These are phyloP conservation scores for Ganaspis brasiliensis DNA, from an alignment of 2,888 invertebrate species.

Conservation along the genomic window DNA sequence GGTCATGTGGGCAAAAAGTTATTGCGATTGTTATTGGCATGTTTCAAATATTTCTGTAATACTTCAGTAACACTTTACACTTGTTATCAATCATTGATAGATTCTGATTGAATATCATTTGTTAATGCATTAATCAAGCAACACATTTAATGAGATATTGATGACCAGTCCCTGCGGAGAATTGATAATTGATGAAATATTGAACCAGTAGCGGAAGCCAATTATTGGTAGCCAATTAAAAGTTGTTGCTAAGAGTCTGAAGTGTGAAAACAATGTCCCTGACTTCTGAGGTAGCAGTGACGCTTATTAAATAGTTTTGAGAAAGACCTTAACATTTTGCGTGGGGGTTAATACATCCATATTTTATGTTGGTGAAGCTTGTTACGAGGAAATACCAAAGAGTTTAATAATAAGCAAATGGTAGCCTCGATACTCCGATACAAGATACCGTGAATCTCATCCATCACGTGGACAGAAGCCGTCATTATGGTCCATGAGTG, in stretches of 20 bases:
- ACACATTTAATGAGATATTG: neutral
- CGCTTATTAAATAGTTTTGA: no score
- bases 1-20: neutral
- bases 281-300: slow-evolving; percentile 3
- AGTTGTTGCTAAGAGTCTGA: neutral
- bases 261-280: neutral
- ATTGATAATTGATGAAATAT: neutral
- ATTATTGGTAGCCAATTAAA: neutral
- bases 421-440: slow-evolving; percentile 71
- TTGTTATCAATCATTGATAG: neutral
- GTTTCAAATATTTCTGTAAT: no score
- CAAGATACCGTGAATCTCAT: slow-evolving; percentile 72
- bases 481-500: slow-evolving; percentile 63
- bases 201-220: neutral
- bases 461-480: slow-evolving; percentile 71
- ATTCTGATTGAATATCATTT: neutral
- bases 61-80: no score
- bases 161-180: neutral
- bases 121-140: neutral
- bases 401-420: slow-evolving; percentile 74
- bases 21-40: no score
- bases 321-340: neutral
- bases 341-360: slow-evolving; percentile 2
- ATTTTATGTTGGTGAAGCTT: slow-evolving; percentile 48
- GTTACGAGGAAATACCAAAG: slow-evolving; percentile 72